A percentile compares a stretch with the other conserved stretches of the same genome.
phyloP scores from a whole-genome alignment of 2,888 invertebrate genomes.

The Stomorhina lunata region DNA sequence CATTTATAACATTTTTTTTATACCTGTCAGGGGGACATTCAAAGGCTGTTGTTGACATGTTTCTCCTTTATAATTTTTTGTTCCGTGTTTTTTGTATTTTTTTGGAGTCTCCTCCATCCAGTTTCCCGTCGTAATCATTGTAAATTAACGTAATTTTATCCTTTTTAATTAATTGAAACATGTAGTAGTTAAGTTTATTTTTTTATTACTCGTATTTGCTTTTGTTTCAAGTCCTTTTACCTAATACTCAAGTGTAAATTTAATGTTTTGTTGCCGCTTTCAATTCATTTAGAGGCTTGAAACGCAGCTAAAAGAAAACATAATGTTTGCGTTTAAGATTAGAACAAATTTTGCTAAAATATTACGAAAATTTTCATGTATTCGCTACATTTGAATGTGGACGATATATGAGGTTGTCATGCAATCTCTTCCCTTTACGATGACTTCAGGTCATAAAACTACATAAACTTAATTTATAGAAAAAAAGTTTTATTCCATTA shows the following conservation, averaged over 20 bases:
- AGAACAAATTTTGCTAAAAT: neutral
- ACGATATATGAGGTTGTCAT: conserved; percentile 36
- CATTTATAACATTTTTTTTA: neutral
- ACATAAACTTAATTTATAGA: conserved; percentile 46
- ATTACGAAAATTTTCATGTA: neutral
- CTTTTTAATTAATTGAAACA: conserved; percentile 64
- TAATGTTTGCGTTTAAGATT: conserved; percentile 41
- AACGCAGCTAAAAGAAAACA: neutral
- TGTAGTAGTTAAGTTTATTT: conserved; percentile 21
- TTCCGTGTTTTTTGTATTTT: neutral
- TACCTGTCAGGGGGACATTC: conserved; percentile 40
- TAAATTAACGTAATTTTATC: conserved; percentile 58
- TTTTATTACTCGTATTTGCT: neutral
- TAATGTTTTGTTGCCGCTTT: conserved; percentile 8
- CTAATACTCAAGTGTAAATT: conserved; percentile 40
- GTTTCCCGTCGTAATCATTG: conserved; percentile 1
- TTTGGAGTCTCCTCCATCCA: neutral
- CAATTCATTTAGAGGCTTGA: neutral
- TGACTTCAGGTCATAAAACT: conserved; percentile 44
- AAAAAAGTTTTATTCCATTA: conserved; percentile 42
- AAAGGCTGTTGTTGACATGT: conserved; percentile 30
- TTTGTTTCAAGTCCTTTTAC: too few species aligned
- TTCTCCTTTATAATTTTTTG: too few species aligned
- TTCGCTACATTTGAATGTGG: neutral
- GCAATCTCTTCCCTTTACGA: conserved; percentile 20